phyloP scores from a whole-genome alignment of 1,140 invertebrate species.

The Eriocheir sinensis region DNA sequence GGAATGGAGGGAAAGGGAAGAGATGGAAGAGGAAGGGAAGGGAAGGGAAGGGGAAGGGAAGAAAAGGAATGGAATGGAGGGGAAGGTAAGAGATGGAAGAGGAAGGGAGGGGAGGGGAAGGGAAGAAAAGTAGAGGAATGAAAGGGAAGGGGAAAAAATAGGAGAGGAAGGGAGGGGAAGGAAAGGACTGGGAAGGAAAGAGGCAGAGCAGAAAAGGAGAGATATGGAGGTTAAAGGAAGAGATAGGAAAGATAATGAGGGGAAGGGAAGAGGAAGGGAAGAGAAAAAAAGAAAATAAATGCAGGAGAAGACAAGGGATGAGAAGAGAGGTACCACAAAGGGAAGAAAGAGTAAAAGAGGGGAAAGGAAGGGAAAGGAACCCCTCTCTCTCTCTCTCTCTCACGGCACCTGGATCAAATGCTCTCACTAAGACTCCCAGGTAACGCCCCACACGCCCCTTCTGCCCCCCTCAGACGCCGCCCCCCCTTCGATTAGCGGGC shows the following conservation, averaged over 20 bases:
- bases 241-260: neutral
- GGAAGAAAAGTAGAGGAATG: no score
- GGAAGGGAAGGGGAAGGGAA: neutral
- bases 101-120: neutral
- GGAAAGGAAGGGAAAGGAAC: neutral
- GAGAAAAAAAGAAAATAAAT: neutral
- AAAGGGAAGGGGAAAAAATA: neutral
- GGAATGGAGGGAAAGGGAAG: no score
- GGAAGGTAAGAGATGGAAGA: neutral
- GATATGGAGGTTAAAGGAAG: neutral
- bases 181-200: no score
- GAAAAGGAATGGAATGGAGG: neutral
- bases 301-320: neutral
- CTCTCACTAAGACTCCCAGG: neutral
- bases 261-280: neutral
- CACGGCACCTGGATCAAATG: neutral
- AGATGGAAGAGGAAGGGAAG: neutral
- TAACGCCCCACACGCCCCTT: neutral
- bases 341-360: neutral
- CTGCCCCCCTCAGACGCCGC: no score
- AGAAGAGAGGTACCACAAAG: neutral
- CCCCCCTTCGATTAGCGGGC: neutral
- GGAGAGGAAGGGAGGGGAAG: neutral
- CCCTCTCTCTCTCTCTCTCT: conserved; percentile 21
- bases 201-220: neutral